Evolutionary conservation across 2,888 invertebrate species (phyloP), one percentile per base, ranked within the genome.

Genomic region (Drosophila limbata): DNA sequence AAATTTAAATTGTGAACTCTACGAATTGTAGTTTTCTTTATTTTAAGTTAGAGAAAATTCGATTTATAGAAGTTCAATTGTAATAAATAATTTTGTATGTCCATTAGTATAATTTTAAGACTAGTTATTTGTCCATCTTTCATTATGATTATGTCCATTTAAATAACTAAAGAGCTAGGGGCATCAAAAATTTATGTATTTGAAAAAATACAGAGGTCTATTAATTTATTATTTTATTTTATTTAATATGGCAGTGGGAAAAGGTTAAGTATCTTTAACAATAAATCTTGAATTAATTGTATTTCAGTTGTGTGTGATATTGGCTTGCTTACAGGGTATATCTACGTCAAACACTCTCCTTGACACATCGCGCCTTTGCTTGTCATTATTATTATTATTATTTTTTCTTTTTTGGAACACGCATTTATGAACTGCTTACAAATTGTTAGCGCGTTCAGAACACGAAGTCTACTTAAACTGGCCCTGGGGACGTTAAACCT

Each of bases 361-460:
- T 6, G 21, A 50, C 19, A 50, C 0, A 10, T 51, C 2, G 19
- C 37, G 21, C 21, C 37, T 39, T 15, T n/a, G n/a, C n/a, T n/a
- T 51, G 21, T 51, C 52, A 52, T 37, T 52, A 25, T 39, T 28
- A 3, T 48, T 28, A 13, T 21, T 25, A 5, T 25, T 63, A 28
- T 19, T 53, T 63, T 35, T 19, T 53, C 40, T 60, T 65, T 62
- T 57, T 79, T 62, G 50, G 45, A 61, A 47, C 50, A 42, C 47
- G 69, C 63, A 72, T 74, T 81, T 75, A 75, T 73, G 73, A 77
- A 77, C 68, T 81, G 74, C 65, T 66, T 60, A 69, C 68, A 72
- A 77, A 68, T 77, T 66, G 64, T 53, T 42, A 48, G 21, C 57
- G 45, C 55, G 45, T 35, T 33, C 53, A 37, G 48, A 56, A 47